Percentiles rank a stretch among this genome's conserved stretches.
Conservation (phyloP, 2,113 vertebrate genomes). For the Panthera uncia region DNA sequence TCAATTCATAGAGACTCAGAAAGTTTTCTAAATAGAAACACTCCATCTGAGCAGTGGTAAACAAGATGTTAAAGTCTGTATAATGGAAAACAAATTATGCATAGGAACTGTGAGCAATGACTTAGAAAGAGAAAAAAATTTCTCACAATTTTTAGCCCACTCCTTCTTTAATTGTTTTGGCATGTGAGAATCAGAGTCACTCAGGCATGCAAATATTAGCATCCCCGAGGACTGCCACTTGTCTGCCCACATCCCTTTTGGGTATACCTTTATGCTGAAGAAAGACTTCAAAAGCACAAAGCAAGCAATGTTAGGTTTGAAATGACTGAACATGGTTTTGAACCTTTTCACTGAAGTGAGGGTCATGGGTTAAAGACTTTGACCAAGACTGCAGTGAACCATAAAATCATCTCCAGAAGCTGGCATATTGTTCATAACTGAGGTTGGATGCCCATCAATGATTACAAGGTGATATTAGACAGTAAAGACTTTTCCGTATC, state of each 20-base stretch:
- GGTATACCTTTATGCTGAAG: neutral
- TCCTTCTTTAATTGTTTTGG: conserved; percentile 55
- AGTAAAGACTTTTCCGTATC: neutral
- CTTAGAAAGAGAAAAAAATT: neutral
- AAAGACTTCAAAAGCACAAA: neutral
- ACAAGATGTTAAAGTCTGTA: conserved; percentile 23
- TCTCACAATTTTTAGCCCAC: neutral
- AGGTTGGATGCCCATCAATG: neutral
- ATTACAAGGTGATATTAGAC: conserved; percentile 17
- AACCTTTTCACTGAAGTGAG: conserved; percentile 7
- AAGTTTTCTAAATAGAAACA: conserved; percentile 44
- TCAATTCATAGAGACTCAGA: conserved; percentile 14
- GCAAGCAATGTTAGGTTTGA: neutral
- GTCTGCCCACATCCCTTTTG: neutral
- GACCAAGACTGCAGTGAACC: neutral
- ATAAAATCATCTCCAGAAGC: neutral
- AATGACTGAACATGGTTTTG: conserved; percentile 9
- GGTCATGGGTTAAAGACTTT: conserved; percentile 44
- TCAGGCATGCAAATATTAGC: neutral
- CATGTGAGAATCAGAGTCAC: conserved; percentile 20
- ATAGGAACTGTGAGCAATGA: neutral
- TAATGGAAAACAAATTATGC: conserved; percentile 42
- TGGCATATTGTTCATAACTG: neutral
- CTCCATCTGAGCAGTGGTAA: neutral
- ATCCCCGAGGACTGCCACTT: neutral